Conservation (phyloP, 2,113 vertebrate species). For the Tachysurus vachellii region DNA sequence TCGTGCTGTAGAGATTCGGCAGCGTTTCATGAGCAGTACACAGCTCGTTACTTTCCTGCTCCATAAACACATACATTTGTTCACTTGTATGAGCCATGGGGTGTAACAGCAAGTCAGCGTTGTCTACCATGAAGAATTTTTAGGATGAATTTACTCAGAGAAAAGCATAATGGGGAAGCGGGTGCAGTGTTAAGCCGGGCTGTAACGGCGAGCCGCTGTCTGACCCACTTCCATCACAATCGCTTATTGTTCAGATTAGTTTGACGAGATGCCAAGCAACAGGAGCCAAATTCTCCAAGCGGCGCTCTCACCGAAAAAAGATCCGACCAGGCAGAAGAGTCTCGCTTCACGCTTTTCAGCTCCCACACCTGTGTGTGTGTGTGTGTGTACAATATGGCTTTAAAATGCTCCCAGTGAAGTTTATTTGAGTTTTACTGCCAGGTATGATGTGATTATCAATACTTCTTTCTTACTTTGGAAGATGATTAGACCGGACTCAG, state of each 20-base stretch:
- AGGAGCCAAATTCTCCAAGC: constrained; percentile 76
- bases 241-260: constrained; percentile 82
- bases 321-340: constrained; percentile 79
- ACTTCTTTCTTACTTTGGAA: background rate
- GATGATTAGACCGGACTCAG: background rate
- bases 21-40: background rate
- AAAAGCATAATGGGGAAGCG: constrained; percentile 66
- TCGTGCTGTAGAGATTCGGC: background rate
- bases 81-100: background rate
- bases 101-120: constrained; percentile 32
- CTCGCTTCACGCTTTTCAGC: constrained; percentile 70
- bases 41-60: background rate
- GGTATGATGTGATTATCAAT: constrained; percentile 16
- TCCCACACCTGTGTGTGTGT: constrained; percentile 68
- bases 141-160: constrained; percentile 32
- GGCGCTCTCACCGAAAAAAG: constrained; percentile 77
- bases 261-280: constrained; percentile 81
- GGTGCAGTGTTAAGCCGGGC: constrained; percentile 65
- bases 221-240: constrained; percentile 85
- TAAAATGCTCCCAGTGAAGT: constrained; percentile 30
- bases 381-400: background rate
- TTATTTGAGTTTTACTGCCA: constrained; percentile 61
- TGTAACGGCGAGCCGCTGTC: constrained; percentile 77
- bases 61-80: background rate
- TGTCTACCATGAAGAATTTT: constrained; percentile 41